Evolutionary conservation across 64 coral and sea anemone genomes (phyloP), one percentile per base, ranked within the genome.

Genomic region (Stylophora pistillata): DNA sequence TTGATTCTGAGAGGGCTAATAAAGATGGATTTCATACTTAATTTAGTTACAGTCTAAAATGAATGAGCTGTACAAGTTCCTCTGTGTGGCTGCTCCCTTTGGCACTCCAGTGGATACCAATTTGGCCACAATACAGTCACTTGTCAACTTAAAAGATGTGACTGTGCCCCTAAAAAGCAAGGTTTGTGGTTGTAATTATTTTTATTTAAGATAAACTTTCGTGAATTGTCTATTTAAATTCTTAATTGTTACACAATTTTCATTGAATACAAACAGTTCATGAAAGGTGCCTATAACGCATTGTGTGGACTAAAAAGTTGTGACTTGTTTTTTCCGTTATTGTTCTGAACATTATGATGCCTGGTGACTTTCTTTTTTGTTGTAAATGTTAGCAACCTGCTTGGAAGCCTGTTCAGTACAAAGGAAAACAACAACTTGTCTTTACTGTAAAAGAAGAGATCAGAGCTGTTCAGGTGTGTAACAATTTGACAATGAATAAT

Each of bases 391-490:
- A 96, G 91, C 94, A 96, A 89, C 94, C 94, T 16, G 32, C 91
- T 13, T 96, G 94, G 94, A 96, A 96, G 52, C 94, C 94, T 56
- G 81, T 89, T 61, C 74, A 82, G 29, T 91, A 93, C 64, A 96
- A 82, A 72, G 94, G 94, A 41, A 96, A 96, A 74, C 94, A 96
- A 56, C 81, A 93, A 47, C 88, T 96, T 56, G 34, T 86, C 17
- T 90, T 96, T 30, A 83, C 81, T 75, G 87, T 96, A 3, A 93
- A 80, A 66, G 94, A 96, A 81, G 94, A 96, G 66, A 96, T 96
- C 29, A 89, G 89, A 86, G 94, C 91, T 53, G 76, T 85, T 18
- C 94, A 96, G 94, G 94, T 95, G 78, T 32, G 75, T 56, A 28
- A 55, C 13, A 26, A 18, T 1, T 26, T 20, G 41, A 21, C 41